These are phyloP conservation scores for Tachycineta bicolor DNA, from an alignment of 2,113 vertebrate genomes.

Conservation along the genomic window DNA sequence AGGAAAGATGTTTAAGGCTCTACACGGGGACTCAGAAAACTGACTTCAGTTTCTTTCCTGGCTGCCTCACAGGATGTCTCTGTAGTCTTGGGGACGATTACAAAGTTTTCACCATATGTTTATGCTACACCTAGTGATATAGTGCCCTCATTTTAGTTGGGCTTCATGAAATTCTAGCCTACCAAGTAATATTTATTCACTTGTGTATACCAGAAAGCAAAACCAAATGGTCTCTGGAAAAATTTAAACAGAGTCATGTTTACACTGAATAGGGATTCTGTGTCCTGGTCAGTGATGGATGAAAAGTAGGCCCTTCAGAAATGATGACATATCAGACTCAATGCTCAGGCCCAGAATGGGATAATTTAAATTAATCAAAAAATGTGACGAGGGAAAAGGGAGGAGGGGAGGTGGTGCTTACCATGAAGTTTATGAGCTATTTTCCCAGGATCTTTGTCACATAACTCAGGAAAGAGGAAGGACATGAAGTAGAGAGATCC, in stretches of 20 bases:
- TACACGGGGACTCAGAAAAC: background rate
- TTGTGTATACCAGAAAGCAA: constrained; percentile 15
- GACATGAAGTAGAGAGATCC: background rate
- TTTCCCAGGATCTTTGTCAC: background rate
- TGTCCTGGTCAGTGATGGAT: background rate
- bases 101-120: constrained; percentile 42
- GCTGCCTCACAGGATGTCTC: constrained; percentile 7
- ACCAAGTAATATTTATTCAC: constrained; percentile 29
- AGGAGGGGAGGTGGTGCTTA: background rate
- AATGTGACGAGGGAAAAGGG: background rate
- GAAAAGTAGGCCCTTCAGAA: background rate
- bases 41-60: constrained; percentile 21
- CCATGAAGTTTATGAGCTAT: background rate
- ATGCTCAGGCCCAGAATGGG: background rate
- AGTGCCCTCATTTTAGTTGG: background rate
- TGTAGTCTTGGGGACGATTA: constrained; percentile 1
- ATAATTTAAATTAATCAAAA: background rate
- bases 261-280: background rate
- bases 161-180: background rate
- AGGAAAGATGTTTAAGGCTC: background rate
- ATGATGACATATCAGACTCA: background rate
- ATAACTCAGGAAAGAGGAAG: background rate
- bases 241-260: background rate
- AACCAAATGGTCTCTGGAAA: constrained; percentile 20
- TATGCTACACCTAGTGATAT: constrained; percentile 1